These are phyloP conservation scores for Macrostomum cliftonense DNA, from an alignment of 2,888 invertebrate species.

Conservation along the genomic window DNA sequence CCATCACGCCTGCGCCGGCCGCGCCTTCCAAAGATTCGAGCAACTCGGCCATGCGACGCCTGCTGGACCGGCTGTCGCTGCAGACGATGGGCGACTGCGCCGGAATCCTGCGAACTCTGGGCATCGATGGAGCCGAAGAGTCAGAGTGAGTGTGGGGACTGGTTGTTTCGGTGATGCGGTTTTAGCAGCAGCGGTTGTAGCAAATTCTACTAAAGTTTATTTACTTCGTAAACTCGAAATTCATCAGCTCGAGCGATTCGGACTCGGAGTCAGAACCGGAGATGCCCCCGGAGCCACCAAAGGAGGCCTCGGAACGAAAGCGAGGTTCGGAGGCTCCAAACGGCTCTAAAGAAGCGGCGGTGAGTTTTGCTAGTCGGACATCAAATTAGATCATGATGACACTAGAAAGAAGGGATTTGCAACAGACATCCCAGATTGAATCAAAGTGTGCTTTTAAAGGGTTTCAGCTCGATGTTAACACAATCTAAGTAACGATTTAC, in stretches of 20 bases:
- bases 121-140: slow-evolving; percentile 21
- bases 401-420: too few relatives aligned
- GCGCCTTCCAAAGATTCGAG: too few relatives aligned
- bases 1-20: too few relatives aligned
- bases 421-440: too few relatives aligned
- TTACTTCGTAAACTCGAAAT: too few relatives aligned
- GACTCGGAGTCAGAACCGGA: slow-evolving; percentile 35
- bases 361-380: too few relatives aligned
- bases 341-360: too few relatives aligned
- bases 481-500: too few relatives aligned
- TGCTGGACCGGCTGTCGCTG: slow-evolving; percentile 15
- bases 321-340: background rate
- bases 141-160: slow-evolving; percentile 24
- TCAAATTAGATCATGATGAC: too few relatives aligned
- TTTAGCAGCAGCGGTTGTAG: too few relatives aligned
- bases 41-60: background rate
- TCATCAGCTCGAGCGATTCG: slow-evolving; percentile 30
- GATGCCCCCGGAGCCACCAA: slow-evolving; percentile 15
- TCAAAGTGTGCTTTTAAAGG: too few relatives aligned
- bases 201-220: background rate
- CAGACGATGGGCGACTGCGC: slow-evolving; percentile 26
- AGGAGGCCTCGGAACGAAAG: background rate
- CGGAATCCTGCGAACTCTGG: slow-evolving; percentile 22
- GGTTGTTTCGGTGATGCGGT: background rate
- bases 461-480: too few relatives aligned